Base-by-base conservation (phyloP, 2,888 invertebrate genomes). In the Cybosia mesomella region DNA sequence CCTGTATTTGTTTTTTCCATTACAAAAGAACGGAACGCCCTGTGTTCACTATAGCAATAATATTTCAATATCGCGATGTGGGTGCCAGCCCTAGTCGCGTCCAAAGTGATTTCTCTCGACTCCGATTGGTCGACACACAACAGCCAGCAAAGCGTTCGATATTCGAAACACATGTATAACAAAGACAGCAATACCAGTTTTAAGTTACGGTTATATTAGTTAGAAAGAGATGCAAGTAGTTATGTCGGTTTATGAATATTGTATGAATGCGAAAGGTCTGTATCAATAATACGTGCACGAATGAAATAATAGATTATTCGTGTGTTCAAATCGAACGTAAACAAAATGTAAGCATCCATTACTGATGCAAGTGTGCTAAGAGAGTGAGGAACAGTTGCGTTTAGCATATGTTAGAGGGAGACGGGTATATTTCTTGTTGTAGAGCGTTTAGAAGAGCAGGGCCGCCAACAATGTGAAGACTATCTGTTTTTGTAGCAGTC, bases 241-340 rank as follows among this genome's bases (percentile, higher is more conserved):
- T 87, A 82, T 86, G 83, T 89, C 78, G 74, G 81, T 75, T 69
- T 76, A 83, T 93, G 85, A 93, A 94, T 94, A 90, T 92, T 94
- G 92, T 85, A 94, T 93, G 91, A 89, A 86, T 85, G 86, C 85
- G 91, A 91, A 89, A 90, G 90, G 87, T 85, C 85, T 89, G 90
- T 94, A 94, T 94, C 94, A 94, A 94, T 94, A 95, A 94, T 94
- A 93, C 91, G 94, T 86, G 95, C 89, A 92, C 93, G 95, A 95
- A 94, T 94, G 95, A 94, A 95, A 95, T 94, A 95, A 95, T 95
- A 94, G 95, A 94, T 94, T 93, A 94, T 94, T 93, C 94, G 93
- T 94, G 94, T 94, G 95, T 94, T 94, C 92, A 87, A 92, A 93
- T 92, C 91, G 93, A 91, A 92, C 91, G 93, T 94, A 93, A 94